Conservation (phyloP, 2,888 invertebrate species). For the Dermolepida albohirtum region DNA sequence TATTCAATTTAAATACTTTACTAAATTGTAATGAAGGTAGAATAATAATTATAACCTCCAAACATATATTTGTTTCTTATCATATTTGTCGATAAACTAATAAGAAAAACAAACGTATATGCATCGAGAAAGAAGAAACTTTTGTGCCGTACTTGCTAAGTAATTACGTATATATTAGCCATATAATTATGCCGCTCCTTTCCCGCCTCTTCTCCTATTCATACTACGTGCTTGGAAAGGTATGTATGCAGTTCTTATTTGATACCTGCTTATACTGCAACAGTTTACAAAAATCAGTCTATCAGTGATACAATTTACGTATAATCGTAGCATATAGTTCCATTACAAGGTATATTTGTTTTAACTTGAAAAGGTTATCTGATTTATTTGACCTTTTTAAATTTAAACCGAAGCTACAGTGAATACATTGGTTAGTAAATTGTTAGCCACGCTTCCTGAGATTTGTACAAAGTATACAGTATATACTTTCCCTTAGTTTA, state of each 20-base stretch:
- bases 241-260: conserved; percentile 12
- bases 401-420: conserved; percentile 8
- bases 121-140: no score
- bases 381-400: conserved; percentile 11
- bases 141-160: not conserved
- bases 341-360: not conserved
- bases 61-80: not conserved
- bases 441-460: no score
- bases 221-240: conserved; percentile 24
- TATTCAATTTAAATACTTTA: no score
- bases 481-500: no score
- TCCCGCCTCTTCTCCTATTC: conserved; percentile 13
- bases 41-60: conserved; percentile 17
- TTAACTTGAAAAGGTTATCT: conserved; percentile 21
- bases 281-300: no score
- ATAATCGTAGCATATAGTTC: not conserved
- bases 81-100: not conserved
- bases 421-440: no score
- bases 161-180: conserved; percentile 2
- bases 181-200: conserved; percentile 18
- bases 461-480: no score
- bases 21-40: not conserved
- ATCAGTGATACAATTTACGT: not conserved
- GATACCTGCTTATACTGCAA: not conserved
- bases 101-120: no score